Evolutionary conservation across 2,797 vertebrate species (phyloP), one percentile per base, ranked within the genome.

Genomic region (Toxotes lorentzi): DNA sequence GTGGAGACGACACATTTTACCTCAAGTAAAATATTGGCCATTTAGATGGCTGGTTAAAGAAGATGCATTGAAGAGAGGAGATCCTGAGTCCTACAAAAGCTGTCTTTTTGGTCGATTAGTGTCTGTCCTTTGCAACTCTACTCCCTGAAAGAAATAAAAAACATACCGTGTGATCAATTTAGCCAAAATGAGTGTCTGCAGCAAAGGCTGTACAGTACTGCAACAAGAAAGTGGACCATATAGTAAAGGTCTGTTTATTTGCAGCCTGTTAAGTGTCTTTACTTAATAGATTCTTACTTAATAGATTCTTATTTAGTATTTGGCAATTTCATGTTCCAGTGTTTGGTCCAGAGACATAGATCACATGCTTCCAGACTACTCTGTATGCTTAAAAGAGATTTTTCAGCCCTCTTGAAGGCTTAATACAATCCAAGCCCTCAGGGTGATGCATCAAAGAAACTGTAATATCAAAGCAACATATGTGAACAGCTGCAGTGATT

Each of bases 381-480:
- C 57, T 85, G 57, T 84, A 70, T 74, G 75, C 71, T 84, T 81
- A 74, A 80, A 80, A 85, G 68, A 88, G 63, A 78, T 83, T 85
- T 78, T 87, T 78, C 79, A 72, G 47, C 70, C 34, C 59, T 85
- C 69, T 83, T 82, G 68, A 84, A 89, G 79, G 84, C 85, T 87
- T 83, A 87, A 89, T 86, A 69, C 74, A 82, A 83, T 85, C 68
- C 62, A 63, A 84, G 72, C 85, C 90, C 90, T 68, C 56, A 27
- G 89, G 88, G 81, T 43, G 40, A 78, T 81, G 76, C 80, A 88
- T 91, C 85, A 86, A 90, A 88, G 79, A 40, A 84, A 79, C 58
- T 67, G 81, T 76, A 84, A 77, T 84, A 88, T 86, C 82, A 90
- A 89, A 92, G 90, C 87, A 74, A 34, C 73, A 70, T 74, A 84